Evolutionary conservation across 2,888 invertebrate genomes (phyloP), one percentile per base, ranked within the genome.

Genomic region (Drosophila maculinotata): DNA sequence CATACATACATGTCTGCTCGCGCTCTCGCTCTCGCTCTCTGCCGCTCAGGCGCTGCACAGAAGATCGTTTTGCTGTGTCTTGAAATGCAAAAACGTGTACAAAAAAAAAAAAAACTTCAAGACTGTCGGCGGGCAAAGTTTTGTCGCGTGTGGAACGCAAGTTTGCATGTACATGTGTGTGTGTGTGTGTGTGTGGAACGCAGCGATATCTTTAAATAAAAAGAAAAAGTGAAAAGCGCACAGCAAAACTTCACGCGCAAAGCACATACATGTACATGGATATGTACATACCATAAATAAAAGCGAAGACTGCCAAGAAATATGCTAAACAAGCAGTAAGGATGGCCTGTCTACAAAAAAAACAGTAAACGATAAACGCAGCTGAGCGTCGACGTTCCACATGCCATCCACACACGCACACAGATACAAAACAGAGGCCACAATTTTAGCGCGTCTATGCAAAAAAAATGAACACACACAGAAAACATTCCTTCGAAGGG

Each of bases 351-450:
- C 60, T 12, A 2, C 36, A 15, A 17, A 38, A 20, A 45, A 42
- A 33, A 25, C 31, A 62, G 35, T 20, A 8, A 58, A 47, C 36
- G 20, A 38, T 44, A 57, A 17, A 42, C 26, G 38, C n/a, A 36
- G 7, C 12, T 1, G 28, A 44, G 9, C 70, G 90, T 81, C 90
- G 89, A 79, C 89, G 89, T 90, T 90, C 90, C 90, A 90, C 90
- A 88, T 87, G 49, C 66, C 76, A 76, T 89, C 90, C 90, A 90
- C 75, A 79, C 65, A 63, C 66, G 67, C 39, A 69, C 75, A 70
- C 52, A 36, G 35, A 38, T 25, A 45, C 9, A 33, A 71, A 57
- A 56, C 49, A 62, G 48, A 72, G 56, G 54, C 58, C 39, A 70
- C 60, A 66, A 9, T 42, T 73, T 65, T 73, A 49, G 58, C 54